phyloP scores from a whole-genome alignment of 1,140 invertebrate genomes.

The Drosophila insularis region DNA sequence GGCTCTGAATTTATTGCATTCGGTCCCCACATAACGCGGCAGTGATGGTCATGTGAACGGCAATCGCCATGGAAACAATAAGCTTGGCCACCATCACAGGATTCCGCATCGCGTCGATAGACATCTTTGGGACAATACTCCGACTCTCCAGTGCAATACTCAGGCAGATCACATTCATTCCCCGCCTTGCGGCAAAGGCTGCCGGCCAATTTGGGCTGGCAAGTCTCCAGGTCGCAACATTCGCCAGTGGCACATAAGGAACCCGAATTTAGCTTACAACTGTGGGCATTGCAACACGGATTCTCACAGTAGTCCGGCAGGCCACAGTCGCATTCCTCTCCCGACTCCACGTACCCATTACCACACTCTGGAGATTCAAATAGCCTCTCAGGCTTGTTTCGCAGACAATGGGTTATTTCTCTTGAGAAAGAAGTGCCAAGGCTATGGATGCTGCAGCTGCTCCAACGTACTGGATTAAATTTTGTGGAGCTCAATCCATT shows the following conservation, averaged over 20 bases:
- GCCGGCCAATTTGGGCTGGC: slow-evolving; percentile 70
- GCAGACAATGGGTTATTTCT: slow-evolving; percentile 98
- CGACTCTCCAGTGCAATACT: slow-evolving; percentile 96
- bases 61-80: slow-evolving; percentile 97
- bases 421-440: slow-evolving; percentile 87
- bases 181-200: slow-evolving; percentile 90
- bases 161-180: slow-evolving; percentile 96
- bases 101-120: slow-evolving; percentile 93
- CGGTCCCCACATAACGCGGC: slow-evolving; percentile 96
- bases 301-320: slow-evolving; percentile 90
- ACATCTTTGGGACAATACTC: slow-evolving; percentile 97
- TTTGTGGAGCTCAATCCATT: slow-evolving; percentile 92
- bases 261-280: slow-evolving; percentile 92
- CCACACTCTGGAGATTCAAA: slow-evolving; percentile 96
- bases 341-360: slow-evolving; percentile 97
- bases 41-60: slow-evolving; percentile 96
- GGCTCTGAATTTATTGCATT: slow-evolving; percentile 92
- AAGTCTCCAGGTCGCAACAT: slow-evolving; percentile 92
- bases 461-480: slow-evolving; percentile 93
- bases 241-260: slow-evolving; percentile 96
- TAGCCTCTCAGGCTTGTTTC: slow-evolving; percentile 88
- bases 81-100: slow-evolving; percentile 90
- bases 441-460: slow-evolving; percentile 93
- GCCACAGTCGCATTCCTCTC: slow-evolving; percentile 98
- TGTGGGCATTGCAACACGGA: slow-evolving; percentile 94